phyloP scores from a whole-genome alignment of 35 echinoderm and acorn worm genomes.

The Acanthaster planci region DNA sequence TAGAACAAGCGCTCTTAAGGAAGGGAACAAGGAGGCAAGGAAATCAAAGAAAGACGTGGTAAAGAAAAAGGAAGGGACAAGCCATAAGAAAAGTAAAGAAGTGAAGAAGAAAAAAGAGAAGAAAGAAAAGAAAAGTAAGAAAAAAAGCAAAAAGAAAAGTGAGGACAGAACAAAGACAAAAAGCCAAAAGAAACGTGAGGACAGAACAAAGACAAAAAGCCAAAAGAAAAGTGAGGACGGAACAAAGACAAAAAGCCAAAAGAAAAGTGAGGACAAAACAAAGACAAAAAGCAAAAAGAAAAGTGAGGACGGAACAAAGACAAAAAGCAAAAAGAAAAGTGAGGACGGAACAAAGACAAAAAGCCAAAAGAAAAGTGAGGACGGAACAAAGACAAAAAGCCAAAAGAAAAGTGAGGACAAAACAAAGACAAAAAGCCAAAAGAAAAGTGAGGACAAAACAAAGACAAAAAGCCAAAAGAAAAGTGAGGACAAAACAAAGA shows the following conservation, averaged over 20 bases:
- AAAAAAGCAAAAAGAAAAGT: too few relatives aligned
- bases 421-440: too few relatives aligned
- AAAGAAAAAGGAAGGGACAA: background rate
- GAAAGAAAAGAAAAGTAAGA: too few relatives aligned
- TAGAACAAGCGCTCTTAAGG: background rate
- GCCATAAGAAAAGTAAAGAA: constrained; percentile 31
- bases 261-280: too few relatives aligned
- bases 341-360: constrained; percentile 27
- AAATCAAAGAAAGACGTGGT: background rate
- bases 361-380: constrained; percentile 44
- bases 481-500: too few relatives aligned
- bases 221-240: constrained; percentile 35
- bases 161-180: too few relatives aligned
- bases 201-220: constrained; percentile 34
- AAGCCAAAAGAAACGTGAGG: constrained; percentile 3
- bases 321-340: background rate
- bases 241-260: too few relatives aligned
- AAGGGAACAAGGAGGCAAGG: background rate
- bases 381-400: background rate
- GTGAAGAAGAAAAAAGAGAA: background rate
- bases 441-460: too few relatives aligned
- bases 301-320: too few relatives aligned
- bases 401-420: too few relatives aligned
- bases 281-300: too few relatives aligned
- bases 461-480: background rate